A percentile compares a stretch with the other conserved stretches of the same genome.
Evolutionary conservation across 2,888 invertebrate genomes (phyloP).

Genomic region (Pecten maximus): DNA sequence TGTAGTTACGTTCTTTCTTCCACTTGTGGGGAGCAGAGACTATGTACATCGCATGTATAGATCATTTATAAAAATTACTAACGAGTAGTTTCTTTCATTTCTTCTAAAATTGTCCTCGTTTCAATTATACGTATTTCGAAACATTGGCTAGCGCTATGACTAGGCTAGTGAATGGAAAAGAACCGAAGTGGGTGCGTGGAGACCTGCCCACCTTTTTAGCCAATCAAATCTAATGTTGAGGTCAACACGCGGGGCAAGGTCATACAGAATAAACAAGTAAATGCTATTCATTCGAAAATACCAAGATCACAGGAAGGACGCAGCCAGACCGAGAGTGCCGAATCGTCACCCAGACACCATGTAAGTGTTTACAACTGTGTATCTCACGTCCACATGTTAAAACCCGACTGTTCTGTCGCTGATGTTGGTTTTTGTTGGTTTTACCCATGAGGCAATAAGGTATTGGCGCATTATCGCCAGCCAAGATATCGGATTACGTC

Average conservation of each 20-base stretch:
- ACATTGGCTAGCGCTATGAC: too few species aligned
- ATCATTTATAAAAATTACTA: too few species aligned
- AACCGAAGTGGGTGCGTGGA: constrained; percentile 6
- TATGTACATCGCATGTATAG: too few species aligned
- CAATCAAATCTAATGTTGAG: background rate
- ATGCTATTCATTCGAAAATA: background rate
- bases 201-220: constrained; percentile 17
- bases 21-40: too few species aligned
- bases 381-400: background rate
- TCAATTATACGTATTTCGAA: too few species aligned
- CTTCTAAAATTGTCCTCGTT: too few species aligned
- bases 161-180: background rate
- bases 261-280: background rate
- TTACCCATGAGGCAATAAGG: background rate
- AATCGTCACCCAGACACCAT: background rate
- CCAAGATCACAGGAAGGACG: constrained; percentile 17
- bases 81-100: too few species aligned
- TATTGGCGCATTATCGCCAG: background rate
- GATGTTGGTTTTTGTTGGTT: background rate
- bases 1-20: too few species aligned
- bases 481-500: background rate
- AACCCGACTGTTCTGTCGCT: background rate
- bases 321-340: background rate
- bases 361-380: background rate
- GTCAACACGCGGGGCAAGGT: background rate